phyloP scores from a whole-genome alignment of 1,140 invertebrate species.

The Vollenhovia emeryi region DNA sequence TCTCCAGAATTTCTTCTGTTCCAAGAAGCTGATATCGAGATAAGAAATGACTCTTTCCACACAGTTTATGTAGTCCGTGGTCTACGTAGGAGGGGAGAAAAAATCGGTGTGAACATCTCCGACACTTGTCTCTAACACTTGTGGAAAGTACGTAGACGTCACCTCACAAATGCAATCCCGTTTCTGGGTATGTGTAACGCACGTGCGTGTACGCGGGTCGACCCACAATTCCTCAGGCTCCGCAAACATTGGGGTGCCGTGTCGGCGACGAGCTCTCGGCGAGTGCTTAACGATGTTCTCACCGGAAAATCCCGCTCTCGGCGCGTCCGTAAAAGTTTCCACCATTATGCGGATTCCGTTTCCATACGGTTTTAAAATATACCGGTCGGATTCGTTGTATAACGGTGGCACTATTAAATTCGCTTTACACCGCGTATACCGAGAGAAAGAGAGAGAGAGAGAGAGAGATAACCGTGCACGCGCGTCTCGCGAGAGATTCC shows the following conservation, averaged over 20 bases:
- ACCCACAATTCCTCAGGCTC: conserved; percentile 23
- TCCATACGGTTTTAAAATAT: conserved; percentile 5
- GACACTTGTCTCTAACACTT: background rate
- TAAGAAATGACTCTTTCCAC: background rate
- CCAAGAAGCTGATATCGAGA: background rate
- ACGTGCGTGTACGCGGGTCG: background rate
- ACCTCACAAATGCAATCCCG: background rate
- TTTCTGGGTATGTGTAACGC: conserved; percentile 25
- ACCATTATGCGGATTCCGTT: conserved; percentile 21
- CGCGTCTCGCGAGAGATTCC: background rate
- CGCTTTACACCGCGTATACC: background rate
- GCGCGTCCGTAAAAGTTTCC: conserved; percentile 3
- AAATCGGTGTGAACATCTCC: conserved; percentile 1
- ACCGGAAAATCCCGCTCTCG: conserved; percentile 28
- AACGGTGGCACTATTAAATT: conserved; percentile 22
- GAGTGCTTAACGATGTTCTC: conserved; percentile 40
- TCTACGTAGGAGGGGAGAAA: background rate
- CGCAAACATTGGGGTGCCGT: conserved; percentile 13
- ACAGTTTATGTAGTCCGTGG: background rate
- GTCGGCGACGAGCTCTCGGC: conserved; percentile 1
- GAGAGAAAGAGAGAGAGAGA: too few species aligned
- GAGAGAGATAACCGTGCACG: background rate
- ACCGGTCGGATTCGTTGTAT: conserved; percentile 21
- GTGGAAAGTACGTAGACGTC: background rate
- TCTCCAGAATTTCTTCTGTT: background rate